Conservation (phyloP, 2,888 invertebrate genomes). For the Drosophila multiciliata region DNA sequence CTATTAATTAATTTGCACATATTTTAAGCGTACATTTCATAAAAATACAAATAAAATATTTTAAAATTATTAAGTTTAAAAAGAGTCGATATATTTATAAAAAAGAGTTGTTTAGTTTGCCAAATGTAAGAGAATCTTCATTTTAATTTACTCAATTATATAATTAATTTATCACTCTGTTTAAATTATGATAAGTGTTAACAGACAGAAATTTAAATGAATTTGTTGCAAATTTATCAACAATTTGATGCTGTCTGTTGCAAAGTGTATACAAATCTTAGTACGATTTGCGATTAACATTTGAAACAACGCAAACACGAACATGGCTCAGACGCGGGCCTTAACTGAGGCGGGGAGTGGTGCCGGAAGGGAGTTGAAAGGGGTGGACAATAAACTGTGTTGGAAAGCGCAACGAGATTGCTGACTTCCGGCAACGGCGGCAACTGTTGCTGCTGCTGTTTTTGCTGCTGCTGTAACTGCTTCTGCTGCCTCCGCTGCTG, state of each 20-base stretch:
- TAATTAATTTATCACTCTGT: background rate
- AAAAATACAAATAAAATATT: background rate
- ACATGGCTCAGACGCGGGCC: slow-evolving; percentile 36
- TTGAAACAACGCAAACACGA: slow-evolving; percentile 71
- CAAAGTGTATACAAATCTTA: slow-evolving; percentile 53
- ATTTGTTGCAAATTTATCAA: background rate
- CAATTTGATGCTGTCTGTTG: background rate
- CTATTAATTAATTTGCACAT: too few relatives aligned
- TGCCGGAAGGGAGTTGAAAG: background rate
- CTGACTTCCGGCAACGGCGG: slow-evolving; percentile 66
- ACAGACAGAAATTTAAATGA: background rate
- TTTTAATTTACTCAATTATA: background rate
- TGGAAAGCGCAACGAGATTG: slow-evolving; percentile 71
- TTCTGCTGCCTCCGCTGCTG: slow-evolving; percentile 16
- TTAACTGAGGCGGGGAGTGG: background rate
- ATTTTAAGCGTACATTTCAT: background rate
- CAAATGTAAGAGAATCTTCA: background rate
- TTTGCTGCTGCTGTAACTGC: slow-evolving; percentile 20
- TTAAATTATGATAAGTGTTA: background rate
- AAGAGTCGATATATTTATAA: background rate
- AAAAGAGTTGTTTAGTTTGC: background rate
- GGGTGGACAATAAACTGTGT: slow-evolving; percentile 6
- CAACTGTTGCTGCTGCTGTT: slow-evolving; percentile 1
- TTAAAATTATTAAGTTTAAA: background rate
- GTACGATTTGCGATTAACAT: slow-evolving; percentile 66